These are phyloP conservation scores for Coturnix japonica DNA, from an alignment of 2,113 vertebrate species.

Conservation along the genomic window DNA sequence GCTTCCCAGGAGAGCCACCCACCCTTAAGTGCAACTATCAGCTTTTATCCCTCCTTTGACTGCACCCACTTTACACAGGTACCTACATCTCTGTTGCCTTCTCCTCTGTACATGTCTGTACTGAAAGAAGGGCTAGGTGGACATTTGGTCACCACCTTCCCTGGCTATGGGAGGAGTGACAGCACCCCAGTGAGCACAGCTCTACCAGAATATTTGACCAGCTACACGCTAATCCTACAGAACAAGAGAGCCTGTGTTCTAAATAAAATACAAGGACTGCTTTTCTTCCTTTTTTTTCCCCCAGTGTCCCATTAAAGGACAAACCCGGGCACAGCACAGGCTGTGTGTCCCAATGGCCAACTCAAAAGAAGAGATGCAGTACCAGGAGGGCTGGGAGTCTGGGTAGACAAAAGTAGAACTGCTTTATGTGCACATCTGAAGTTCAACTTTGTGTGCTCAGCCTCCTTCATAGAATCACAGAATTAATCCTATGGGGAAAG, in stretches of 20 bases:
- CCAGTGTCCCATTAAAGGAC: not conserved
- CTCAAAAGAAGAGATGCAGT: not conserved
- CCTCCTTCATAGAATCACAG: not conserved
- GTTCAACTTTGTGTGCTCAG: not conserved
- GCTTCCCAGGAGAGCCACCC: not conserved
- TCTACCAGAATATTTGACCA: not conserved
- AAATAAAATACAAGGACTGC: not conserved
- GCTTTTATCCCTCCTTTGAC: not conserved
- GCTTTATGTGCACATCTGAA: not conserved
- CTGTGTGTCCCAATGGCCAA: accelerated
- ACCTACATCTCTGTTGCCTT: not conserved
- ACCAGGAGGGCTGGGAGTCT: accelerated
- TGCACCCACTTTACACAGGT: not conserved
- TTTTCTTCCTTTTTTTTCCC: too few relatives aligned
- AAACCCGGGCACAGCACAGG: not conserved
- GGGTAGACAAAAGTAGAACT: not conserved
- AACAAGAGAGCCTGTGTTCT: not conserved
- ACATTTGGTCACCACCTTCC: not conserved
- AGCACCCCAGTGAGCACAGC: not conserved
- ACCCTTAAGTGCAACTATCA: accelerated
- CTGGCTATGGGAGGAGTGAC: not conserved
- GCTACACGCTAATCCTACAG: not conserved
- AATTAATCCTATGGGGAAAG: too few relatives aligned
- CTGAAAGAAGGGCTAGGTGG: not conserved
- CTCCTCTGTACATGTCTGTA: not conserved